Conservation (phyloP, 2,113 vertebrate species). For the Psittacula cyanocephala region DNA sequence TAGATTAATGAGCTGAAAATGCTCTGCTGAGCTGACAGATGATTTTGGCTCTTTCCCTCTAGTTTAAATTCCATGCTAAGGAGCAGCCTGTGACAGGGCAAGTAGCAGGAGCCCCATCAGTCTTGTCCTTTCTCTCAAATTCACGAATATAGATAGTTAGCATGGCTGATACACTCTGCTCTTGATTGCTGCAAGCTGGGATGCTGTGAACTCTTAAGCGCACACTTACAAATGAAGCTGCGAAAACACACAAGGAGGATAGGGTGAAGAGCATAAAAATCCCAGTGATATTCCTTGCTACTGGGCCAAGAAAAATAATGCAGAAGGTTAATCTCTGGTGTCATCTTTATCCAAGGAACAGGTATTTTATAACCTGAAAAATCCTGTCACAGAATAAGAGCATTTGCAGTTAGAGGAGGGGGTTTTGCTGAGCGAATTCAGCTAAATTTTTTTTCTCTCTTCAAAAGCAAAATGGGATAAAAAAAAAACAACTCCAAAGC, state of each 20-base stretch:
- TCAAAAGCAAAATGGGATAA: neutral
- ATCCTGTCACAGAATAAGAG: neutral
- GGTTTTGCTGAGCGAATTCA: neutral
- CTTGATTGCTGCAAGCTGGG: neutral
- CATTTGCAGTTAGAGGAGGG: neutral
- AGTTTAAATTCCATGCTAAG: neutral
- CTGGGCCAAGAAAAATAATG: neutral
- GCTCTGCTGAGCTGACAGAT: neutral
- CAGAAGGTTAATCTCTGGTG: neutral
- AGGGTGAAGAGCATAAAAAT: neutral
- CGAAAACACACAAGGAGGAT: neutral
- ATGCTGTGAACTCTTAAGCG: neutral
- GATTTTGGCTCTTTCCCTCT: neutral
- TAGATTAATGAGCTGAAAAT: slow-evolving; percentile 11
- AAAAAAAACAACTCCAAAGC: neutral
- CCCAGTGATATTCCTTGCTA: neutral
- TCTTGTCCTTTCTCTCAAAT: neutral
- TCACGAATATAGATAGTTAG: neutral
- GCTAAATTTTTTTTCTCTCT: no score
- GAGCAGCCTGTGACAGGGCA: neutral
- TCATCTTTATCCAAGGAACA: neutral
- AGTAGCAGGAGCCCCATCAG: neutral
- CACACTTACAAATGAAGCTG: neutral
- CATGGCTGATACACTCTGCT: neutral
- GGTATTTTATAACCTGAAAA: neutral